Conservation (phyloP, 2,797 vertebrate species). For the Alectoris magna region DNA sequence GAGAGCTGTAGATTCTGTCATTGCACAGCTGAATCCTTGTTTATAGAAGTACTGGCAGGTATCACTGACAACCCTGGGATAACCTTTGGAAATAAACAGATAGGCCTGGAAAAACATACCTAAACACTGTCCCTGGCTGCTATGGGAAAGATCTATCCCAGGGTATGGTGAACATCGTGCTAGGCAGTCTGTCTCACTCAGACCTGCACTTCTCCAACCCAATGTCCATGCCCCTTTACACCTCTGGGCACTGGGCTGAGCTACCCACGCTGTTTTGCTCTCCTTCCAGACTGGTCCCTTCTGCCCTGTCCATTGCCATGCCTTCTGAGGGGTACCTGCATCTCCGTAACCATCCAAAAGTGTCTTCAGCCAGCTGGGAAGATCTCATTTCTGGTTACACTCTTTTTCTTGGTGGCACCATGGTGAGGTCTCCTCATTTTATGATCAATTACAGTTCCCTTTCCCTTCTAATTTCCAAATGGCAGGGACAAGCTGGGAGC, state of each 20-base stretch:
- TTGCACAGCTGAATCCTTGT: background rate
- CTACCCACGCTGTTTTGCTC: background rate
- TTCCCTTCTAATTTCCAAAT: background rate
- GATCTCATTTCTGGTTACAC: background rate
- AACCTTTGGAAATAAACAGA: background rate
- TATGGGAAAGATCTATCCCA: background rate
- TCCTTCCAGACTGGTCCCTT: background rate
- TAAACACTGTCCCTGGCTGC: background rate
- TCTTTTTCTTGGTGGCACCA: background rate
- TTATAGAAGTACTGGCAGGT: background rate
- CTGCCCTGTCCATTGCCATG: background rate
- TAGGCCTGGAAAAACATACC: background rate
- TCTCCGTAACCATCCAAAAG: background rate
- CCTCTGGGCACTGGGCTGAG: background rate
- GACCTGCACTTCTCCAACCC: background rate
- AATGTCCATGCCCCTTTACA: background rate
- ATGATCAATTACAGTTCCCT: background rate
- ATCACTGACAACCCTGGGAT: background rate
- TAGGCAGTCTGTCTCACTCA: background rate
- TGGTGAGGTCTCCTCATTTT: background rate
- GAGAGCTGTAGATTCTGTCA: background rate
- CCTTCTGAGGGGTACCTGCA: accelerated
- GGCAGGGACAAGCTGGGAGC: background rate
- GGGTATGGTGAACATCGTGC: background rate
- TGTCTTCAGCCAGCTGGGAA: background rate